Conservation (phyloP, 2,888 invertebrate genomes). For the Neoaliturus tenellus region DNA sequence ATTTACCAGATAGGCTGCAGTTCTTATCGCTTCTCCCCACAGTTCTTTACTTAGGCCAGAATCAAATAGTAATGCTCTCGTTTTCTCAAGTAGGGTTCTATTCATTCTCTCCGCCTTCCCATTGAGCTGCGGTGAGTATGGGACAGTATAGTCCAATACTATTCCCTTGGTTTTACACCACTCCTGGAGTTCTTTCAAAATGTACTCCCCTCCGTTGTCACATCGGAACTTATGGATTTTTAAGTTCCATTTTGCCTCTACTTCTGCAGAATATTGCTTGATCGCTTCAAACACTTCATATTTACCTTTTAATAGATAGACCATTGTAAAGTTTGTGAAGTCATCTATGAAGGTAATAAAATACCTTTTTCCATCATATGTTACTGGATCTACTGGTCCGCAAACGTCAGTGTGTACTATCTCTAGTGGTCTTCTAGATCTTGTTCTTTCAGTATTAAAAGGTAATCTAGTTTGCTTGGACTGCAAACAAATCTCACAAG, state of each 20-base stretch:
- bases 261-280: constrained; percentile 45
- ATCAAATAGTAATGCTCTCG: constrained; percentile 66
- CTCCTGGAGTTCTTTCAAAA: constrained; percentile 52
- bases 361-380: constrained; percentile 45
- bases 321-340: constrained; percentile 52
- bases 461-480: constrained; percentile 48
- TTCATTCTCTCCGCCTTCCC: constrained; percentile 61
- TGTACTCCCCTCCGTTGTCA: constrained; percentile 63
- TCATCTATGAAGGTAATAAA: constrained; percentile 55
- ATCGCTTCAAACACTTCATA: constrained; percentile 49
- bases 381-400: constrained; percentile 21
- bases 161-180: constrained; percentile 61
- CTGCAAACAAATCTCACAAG: constrained; percentile 50
- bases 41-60: constrained; percentile 64
- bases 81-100: constrained; percentile 65
- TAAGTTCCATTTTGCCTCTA: constrained; percentile 16
- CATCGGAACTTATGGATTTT: constrained; percentile 47
- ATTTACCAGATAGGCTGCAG: constrained; percentile 67
- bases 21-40: constrained; percentile 68
- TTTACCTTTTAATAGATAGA: constrained; percentile 21
- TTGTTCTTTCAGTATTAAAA: constrained; percentile 45
- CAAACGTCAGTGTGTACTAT: constrained; percentile 30
- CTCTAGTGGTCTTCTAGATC: constrained; percentile 52
- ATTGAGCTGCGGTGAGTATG: constrained; percentile 61
- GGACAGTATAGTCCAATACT: constrained; percentile 57